These are phyloP conservation scores for Urosaurus nigricauda DNA, from an alignment of 2,797 vertebrate genomes.

Conservation along the genomic window DNA sequence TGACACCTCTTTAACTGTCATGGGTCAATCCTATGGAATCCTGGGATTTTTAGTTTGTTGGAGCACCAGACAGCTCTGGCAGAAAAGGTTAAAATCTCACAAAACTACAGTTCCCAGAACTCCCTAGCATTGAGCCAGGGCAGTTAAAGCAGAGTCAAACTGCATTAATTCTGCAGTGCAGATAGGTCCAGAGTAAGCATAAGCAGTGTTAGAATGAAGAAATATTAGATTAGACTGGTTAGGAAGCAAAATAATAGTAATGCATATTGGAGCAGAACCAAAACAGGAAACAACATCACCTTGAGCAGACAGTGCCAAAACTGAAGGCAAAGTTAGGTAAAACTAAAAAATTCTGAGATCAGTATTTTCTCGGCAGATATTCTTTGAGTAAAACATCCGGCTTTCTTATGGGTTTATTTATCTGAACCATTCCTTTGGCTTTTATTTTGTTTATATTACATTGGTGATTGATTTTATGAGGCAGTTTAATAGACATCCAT, in stretches of 20 bases:
- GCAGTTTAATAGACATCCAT: neutral
- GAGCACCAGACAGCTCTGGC: too few relatives aligned
- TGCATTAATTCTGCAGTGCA: too few relatives aligned
- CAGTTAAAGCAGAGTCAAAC: too few relatives aligned
- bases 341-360: neutral
- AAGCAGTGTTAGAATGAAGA: neutral
- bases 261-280: neutral
- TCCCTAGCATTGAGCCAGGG: too few relatives aligned
- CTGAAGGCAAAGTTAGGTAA: neutral
- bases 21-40: too few relatives aligned
- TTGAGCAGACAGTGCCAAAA: neutral
- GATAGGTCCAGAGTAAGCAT: too few relatives aligned
- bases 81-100: too few relatives aligned
- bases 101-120: too few relatives aligned
- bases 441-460: conserved; percentile 10
- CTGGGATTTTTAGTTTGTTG: too few relatives aligned
- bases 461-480: conserved; percentile 20
- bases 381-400: neutral
- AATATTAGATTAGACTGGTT: too few relatives aligned
- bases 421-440: neutral
- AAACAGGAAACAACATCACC: neutral
- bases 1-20: too few relatives aligned
- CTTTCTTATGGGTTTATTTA: neutral
- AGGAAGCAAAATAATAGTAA: neutral
- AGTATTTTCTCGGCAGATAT: neutral